Evolutionary conservation across 2,113 vertebrate species (phyloP).

Genomic region (Oceanites oceanicus): DNA sequence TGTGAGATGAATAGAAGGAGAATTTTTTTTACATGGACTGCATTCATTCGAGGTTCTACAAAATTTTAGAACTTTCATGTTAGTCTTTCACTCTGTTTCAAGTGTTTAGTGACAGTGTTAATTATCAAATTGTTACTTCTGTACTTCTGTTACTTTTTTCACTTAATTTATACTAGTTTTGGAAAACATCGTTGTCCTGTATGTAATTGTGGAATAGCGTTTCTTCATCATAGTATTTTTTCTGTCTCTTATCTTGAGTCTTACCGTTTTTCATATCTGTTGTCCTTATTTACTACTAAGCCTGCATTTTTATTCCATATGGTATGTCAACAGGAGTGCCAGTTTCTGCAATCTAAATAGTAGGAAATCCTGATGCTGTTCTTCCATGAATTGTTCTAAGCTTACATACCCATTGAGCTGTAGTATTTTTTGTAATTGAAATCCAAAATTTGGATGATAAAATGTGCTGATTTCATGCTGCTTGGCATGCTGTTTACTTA

Average conservation of each 20-base stretch:
- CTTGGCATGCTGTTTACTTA: not conserved
- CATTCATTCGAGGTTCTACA: not conserved
- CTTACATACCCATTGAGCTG: not conserved
- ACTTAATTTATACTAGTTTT: not conserved
- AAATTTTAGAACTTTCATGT: not conserved
- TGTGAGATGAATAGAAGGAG: not conserved
- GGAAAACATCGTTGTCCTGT: not conserved
- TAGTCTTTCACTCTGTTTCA: not conserved
- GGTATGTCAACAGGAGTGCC: not conserved
- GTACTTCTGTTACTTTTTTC: not conserved
- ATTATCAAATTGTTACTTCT: not conserved
- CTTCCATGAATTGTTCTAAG: not conserved
- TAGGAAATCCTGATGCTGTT: not conserved
- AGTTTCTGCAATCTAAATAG: not conserved
- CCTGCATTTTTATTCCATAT: not conserved
- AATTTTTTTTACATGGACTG: accelerated
- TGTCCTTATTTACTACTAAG: not conserved
- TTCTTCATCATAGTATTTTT: not conserved
- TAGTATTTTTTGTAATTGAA: not conserved
- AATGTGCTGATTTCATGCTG: not conserved
- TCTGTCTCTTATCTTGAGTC: not conserved
- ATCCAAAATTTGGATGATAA: not conserved
- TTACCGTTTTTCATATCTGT: not conserved
- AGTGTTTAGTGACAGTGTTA: not conserved
- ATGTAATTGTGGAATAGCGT: not conserved